These are phyloP conservation scores for Drosophila gaucha DNA, from an alignment of 2,888 invertebrate species.

Conservation along the genomic window DNA sequence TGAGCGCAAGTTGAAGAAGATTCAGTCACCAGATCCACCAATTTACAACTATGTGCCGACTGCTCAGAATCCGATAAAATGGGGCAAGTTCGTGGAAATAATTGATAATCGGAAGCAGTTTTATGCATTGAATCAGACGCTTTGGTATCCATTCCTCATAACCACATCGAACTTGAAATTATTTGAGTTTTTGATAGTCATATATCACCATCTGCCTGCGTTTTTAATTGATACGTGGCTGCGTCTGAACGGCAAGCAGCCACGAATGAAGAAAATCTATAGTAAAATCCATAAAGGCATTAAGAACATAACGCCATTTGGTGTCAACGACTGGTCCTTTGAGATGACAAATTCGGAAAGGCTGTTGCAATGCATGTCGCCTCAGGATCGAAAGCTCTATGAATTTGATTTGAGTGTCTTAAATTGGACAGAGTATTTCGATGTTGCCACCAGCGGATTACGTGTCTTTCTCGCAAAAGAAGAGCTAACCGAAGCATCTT, in stretches of 20 bases:
- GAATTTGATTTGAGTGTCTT: conserved; percentile 90
- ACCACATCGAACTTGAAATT: conserved; percentile 84
- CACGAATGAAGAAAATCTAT: conserved; percentile 89
- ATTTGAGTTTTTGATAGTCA: conserved; percentile 83
- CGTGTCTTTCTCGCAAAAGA: conserved; percentile 92
- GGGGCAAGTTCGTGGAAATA: conserved; percentile 89
- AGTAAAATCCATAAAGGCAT: conserved; percentile 92
- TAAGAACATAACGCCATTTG: conserved; percentile 90
- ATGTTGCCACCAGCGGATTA: conserved; percentile 89
- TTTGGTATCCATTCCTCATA: conserved; percentile 88
- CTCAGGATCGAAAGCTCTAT: conserved; percentile 86
- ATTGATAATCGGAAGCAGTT: conserved; percentile 73
- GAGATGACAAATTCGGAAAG: conserved; percentile 86
- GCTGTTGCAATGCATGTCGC: conserved; percentile 84
- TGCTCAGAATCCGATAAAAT: conserved; percentile 90
- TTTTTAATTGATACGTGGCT: conserved; percentile 86
- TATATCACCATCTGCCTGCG: conserved; percentile 88
- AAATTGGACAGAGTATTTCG: conserved; percentile 87
- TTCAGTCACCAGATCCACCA: conserved; percentile 26
- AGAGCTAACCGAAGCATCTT: conserved; percentile 86
- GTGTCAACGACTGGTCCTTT: conserved; percentile 89
- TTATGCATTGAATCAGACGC: conserved; percentile 87
- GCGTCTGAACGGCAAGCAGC: conserved; percentile 62
- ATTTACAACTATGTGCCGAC: conserved; percentile 94
- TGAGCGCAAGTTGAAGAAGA: not conserved